phyloP scores from a whole-genome alignment of 2,888 invertebrate genomes.

The Orchestes rusci region DNA sequence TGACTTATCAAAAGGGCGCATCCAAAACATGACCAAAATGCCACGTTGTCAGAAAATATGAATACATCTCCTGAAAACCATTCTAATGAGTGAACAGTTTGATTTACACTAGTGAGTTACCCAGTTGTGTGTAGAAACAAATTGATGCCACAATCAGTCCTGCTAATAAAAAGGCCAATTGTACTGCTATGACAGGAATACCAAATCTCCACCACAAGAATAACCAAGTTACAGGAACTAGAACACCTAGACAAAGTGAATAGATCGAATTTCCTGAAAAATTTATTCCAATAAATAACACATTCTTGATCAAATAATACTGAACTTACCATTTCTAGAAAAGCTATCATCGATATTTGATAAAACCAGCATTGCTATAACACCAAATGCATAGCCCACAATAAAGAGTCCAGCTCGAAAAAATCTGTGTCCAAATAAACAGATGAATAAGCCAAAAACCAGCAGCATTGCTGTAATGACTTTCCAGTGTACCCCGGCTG shows the following conservation, averaged over 20 bases:
- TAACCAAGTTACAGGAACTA: slow-evolving; percentile 51
- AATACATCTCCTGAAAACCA: slow-evolving; percentile 44
- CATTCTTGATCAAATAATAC: too few species aligned
- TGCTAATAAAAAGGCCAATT: slow-evolving; percentile 51
- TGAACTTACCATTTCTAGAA: slow-evolving; percentile 9
- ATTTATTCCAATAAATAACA: slow-evolving; percentile 5
- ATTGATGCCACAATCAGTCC: slow-evolving; percentile 55
- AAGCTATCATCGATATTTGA: slow-evolving; percentile 31
- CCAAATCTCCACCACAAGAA: slow-evolving; percentile 57
- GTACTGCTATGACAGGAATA: slow-evolving; percentile 54
- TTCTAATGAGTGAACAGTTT: too few species aligned
- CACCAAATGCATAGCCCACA: slow-evolving; percentile 53
- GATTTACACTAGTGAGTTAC: too few species aligned
- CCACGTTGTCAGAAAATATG: slow-evolving; percentile 48
- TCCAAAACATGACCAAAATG: slow-evolving; percentile 58
- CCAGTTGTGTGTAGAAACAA: slow-evolving; percentile 30
- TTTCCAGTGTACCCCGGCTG: slow-evolving; percentile 47
- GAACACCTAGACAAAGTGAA: slow-evolving; percentile 2
- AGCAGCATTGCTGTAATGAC: slow-evolving; percentile 49
- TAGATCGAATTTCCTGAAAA: slow-evolving; percentile 11
- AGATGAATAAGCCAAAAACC: slow-evolving; percentile 55
- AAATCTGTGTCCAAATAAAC: slow-evolving; percentile 57
- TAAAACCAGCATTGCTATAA: slow-evolving; percentile 24
- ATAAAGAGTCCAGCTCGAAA: slow-evolving; percentile 57
- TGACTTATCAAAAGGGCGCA: slow-evolving; percentile 37